Conservation (phyloP, 2,113 vertebrate genomes). For the Crotalus horridus region DNA sequence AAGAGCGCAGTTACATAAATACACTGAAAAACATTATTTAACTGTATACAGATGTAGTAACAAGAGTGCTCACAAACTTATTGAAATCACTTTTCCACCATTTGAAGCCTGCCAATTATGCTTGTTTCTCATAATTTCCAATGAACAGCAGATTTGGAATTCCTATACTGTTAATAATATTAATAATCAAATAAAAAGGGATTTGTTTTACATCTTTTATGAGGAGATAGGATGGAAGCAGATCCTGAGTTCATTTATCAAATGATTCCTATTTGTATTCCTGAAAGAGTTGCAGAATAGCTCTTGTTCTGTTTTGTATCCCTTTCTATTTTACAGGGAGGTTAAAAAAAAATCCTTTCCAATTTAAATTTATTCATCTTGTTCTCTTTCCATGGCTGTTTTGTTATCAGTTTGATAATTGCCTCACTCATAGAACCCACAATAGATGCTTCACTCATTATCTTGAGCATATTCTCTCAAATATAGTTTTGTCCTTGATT, state of each 20-base stretch:
- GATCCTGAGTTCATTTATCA: not conserved
- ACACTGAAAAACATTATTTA: constrained; percentile 6
- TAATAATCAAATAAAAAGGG: not conserved
- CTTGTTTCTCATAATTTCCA: not conserved
- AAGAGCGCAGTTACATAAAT: not conserved
- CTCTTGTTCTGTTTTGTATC: not conserved
- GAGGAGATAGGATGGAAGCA: not conserved
- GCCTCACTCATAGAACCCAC: not conserved
- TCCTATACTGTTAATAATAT: not conserved
- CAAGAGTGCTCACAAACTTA: not conserved
- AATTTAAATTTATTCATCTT: not conserved
- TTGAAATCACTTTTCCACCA: not conserved
- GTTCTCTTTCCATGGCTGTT: not conserved
- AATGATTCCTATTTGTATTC: not conserved
- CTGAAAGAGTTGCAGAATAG: not conserved
- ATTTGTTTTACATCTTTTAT: not conserved
- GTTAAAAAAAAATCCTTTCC: not conserved
- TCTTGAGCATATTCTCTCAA: not conserved
- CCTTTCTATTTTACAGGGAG: not conserved
- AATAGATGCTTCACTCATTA: not conserved
- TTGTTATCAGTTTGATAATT: not conserved
- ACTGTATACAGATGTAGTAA: not conserved
- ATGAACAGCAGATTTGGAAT: not conserved
- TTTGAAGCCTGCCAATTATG: not conserved
- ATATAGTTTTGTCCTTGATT: not conserved